Evolutionary conservation across 2,888 invertebrate genomes (phyloP), one percentile per base, ranked within the genome.

Genomic region (Ormyrus pomaceus): DNA sequence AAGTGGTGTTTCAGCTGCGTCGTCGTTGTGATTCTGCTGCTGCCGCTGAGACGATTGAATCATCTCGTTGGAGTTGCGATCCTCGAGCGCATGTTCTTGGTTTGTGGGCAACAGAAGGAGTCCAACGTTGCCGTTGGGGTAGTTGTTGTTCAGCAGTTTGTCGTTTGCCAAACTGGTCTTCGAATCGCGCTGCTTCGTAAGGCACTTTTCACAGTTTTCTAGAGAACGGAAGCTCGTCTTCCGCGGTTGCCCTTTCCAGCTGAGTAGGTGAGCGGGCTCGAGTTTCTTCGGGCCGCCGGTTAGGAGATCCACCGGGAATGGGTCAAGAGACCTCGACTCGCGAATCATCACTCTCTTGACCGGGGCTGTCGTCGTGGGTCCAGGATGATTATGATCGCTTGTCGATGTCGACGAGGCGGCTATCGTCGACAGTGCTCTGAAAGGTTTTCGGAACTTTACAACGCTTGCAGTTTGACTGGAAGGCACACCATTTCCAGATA

Each of bases 261-360:
- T 50, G 11, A 75, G 70, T 45, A 77, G 48, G 19, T 77, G 77
- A 34, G 65, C 46, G 5, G 80, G 80, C 45, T 77, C 81, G 19
- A 74, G 45, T 34, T 34, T 34, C 50, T 70, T 77, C 6, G 74
- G 73, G 13, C 69, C 7, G 34, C n/a, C 53, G 10, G 34, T 5
- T 11, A 75, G 11, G 2, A 71, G 51, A 5, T 79, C 79, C 6
- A 79, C 11, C 64, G 94, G 94, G 86, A 95, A 92, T 3, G 93
- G 93, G 87, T 95, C 95, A 81, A 95, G 89, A 0, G 95, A 95
- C 82, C 93, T 93, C 0, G 94, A 93, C 86, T 94, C 94, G 45
- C 94, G 91, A 81, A 94, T 91, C 34, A 86, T 84, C 77, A 78
- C 55, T 34, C 4, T 34, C 34, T 34, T 34, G 34, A 34, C 4